A percentile compares a stretch with the other conserved stretches of the same genome.
Evolutionary conservation across 2,113 vertebrate species (phyloP).

Genomic region (Malaclemys terrapin): DNA sequence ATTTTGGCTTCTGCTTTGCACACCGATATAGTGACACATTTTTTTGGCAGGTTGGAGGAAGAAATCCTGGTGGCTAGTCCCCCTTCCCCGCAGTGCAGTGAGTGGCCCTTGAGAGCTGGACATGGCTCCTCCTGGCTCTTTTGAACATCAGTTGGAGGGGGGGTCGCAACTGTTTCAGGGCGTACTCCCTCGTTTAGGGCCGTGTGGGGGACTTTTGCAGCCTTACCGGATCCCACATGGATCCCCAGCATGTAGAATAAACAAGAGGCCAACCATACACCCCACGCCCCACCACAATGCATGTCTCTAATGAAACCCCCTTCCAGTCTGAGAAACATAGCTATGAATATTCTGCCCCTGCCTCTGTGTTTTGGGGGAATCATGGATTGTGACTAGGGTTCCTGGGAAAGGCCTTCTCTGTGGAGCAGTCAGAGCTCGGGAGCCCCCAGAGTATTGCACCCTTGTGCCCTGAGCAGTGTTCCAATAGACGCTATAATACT

Average conservation of each 20-base stretch:
- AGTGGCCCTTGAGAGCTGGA: fast-evolving
- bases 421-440: not conserved
- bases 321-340: not conserved
- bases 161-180: not conserved
- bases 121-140: fast-evolving
- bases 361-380: not conserved
- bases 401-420: not conserved
- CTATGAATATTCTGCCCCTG: fast-evolving
- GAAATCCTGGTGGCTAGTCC: not conserved
- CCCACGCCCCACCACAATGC: not conserved
- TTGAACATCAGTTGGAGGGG: not conserved
- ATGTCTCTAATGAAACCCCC: not conserved
- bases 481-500: not conserved
- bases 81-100: not conserved
- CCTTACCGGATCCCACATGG: not conserved
- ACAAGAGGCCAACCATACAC: not conserved
- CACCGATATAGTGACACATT: not conserved
- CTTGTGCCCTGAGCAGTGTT: not conserved
- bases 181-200: not conserved
- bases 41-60: not conserved
- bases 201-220: not conserved
- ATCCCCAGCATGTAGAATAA: not conserved
- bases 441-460: not conserved
- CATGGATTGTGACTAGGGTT: not conserved
- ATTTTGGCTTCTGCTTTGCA: not conserved